Conservation (phyloP, 2,113 vertebrate species). For the Nyctereutes procyonoides region DNA sequence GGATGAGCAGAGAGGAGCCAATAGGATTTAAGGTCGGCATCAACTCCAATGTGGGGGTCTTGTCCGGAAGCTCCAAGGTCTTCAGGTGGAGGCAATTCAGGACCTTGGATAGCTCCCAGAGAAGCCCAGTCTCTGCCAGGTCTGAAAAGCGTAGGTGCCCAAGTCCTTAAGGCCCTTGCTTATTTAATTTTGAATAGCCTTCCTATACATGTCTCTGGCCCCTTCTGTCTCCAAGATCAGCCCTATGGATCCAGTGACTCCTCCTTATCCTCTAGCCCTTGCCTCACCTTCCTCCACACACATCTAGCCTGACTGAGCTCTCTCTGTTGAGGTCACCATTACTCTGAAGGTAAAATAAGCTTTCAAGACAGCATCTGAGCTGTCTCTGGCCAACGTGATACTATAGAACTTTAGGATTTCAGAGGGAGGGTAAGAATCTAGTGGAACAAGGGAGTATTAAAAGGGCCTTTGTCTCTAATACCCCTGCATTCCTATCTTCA, state of each 20-base stretch:
- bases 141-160: not conserved
- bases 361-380: not conserved
- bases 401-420: not conserved
- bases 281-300: not conserved
- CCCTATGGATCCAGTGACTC: not conserved
- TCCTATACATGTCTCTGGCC: not conserved
- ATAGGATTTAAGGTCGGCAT: constrained; percentile 26
- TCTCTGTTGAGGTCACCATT: constrained; percentile 6
- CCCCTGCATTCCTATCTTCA: not conserved
- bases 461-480: constrained; percentile 22
- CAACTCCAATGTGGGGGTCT: not conserved
- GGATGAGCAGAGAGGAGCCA: not conserved
- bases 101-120: constrained; percentile 76
- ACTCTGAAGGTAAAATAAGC: constrained; percentile 45
- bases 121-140: not conserved
- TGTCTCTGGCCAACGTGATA: constrained; percentile 27
- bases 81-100: constrained; percentile 59
- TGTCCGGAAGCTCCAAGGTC: not conserved
- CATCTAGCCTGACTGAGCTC: not conserved
- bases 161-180: not conserved
- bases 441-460: not conserved
- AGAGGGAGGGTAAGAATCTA: not conserved
- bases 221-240: constrained; percentile 29
- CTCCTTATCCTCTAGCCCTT: not conserved
- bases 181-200: constrained; percentile 41